A percentile compares a stretch with the other conserved stretches of the same genome.
These are phyloP conservation scores for Drosophila trichaetosa DNA, from an alignment of 2,888 invertebrate species.

Conservation along the genomic window DNA sequence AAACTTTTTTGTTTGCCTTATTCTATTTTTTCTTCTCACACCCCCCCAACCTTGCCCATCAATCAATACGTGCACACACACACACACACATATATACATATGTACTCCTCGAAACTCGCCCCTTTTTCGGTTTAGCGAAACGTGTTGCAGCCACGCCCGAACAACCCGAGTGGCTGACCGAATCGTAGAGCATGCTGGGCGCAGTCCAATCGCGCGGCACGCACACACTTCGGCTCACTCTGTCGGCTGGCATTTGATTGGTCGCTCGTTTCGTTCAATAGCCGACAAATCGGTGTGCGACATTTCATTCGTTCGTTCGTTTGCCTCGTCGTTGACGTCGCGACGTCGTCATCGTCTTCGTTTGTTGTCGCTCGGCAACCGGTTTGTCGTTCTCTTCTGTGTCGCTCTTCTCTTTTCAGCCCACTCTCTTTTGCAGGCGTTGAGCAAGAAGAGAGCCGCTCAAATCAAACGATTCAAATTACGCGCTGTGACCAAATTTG, in stretches of 20 bases:
- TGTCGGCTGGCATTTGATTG: slow-evolving; percentile 43
- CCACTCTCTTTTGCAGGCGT: slow-evolving; percentile 24
- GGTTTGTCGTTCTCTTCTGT: slow-evolving; percentile 40
- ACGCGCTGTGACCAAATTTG: slow-evolving; percentile 9
- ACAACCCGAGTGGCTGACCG: slow-evolving; percentile 42
- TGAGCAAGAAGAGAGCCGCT: slow-evolving; percentile 11
- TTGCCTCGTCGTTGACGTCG: slow-evolving; percentile 1
- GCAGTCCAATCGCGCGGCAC: slow-evolving; percentile 22
- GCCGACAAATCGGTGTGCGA: slow-evolving; percentile 48
- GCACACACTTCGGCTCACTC: slow-evolving; percentile 35
- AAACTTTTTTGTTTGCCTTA: slow-evolving; percentile 3
- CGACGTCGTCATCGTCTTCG: slow-evolving; percentile 12
- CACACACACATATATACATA: background rate
- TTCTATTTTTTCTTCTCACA: slow-evolving; percentile 2
- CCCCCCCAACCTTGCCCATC: slow-evolving; percentile 28
- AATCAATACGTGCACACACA: slow-evolving; percentile 45
- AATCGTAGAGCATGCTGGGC: slow-evolving; percentile 25
- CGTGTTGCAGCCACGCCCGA: slow-evolving; percentile 34
- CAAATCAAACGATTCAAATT: background rate
- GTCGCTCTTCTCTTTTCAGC: slow-evolving; percentile 20
- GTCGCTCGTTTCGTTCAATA: slow-evolving; percentile 40
- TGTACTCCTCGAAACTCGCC: slow-evolving; percentile 43
- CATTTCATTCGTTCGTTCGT: slow-evolving; percentile 5
- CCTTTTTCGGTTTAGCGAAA: slow-evolving; percentile 36
- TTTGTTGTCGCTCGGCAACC: slow-evolving; percentile 42